Conservation (phyloP, 2,888 invertebrate species). For the Melieria omissa region DNA sequence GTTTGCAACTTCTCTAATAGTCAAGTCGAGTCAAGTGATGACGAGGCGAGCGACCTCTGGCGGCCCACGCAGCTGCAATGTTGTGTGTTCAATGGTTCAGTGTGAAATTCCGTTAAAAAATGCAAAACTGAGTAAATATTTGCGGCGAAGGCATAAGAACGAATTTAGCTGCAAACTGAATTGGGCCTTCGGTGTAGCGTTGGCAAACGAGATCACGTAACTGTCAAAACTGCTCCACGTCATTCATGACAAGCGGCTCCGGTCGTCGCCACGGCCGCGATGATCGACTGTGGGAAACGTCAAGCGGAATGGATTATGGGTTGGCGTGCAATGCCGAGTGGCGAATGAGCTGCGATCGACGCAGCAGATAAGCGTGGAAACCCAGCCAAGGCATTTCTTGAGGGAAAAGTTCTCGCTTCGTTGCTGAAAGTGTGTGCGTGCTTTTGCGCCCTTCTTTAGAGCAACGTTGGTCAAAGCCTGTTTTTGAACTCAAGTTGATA, state of each 20-base stretch:
- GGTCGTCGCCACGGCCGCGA: constrained; percentile 46
- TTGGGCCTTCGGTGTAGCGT: too few relatives aligned
- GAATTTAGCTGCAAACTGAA: too few relatives aligned
- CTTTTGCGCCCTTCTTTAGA: too few relatives aligned
- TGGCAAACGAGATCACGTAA: constrained; percentile 54
- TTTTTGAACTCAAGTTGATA: too few relatives aligned
- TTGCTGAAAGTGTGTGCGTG: too few relatives aligned
- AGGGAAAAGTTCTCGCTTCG: too few relatives aligned
- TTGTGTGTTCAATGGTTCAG: background rate
- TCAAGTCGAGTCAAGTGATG: too few relatives aligned
- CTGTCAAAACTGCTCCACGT: constrained; percentile 59
- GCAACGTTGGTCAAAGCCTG: too few relatives aligned
- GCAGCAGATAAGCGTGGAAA: constrained; percentile 6
- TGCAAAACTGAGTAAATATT: constrained; percentile 12
- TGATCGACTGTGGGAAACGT: constrained; percentile 58
- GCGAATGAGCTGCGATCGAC: background rate
- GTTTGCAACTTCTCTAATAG: constrained; percentile 51
- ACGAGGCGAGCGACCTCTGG: constrained; percentile 47
- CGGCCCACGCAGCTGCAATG: constrained; percentile 26
- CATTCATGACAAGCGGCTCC: background rate
- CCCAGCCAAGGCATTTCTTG: too few relatives aligned
- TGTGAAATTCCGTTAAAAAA: background rate
- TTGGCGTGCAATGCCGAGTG: background rate
- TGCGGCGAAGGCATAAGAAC: too few relatives aligned
- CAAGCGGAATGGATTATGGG: background rate